Percentiles rank a stretch among this genome's conserved stretches.
These are phyloP conservation scores for Leptopilina syphax DNA, from an alignment of 2,888 invertebrate genomes.

Conservation along the genomic window DNA sequence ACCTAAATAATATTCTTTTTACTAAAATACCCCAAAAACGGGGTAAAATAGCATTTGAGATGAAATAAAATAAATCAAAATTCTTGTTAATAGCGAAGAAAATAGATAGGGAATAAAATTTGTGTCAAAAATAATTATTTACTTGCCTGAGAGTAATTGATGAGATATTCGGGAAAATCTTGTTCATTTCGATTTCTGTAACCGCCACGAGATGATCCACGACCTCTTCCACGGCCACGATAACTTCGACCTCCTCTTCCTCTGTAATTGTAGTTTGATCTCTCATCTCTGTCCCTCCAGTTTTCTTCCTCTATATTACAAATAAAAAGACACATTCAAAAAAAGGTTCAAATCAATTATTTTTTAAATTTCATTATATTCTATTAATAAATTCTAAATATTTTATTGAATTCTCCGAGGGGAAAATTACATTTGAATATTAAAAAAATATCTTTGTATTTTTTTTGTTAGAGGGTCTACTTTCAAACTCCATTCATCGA, in stretches of 20 bases:
- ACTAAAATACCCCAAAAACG: no score
- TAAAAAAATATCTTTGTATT: no score
- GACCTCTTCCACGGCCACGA: conserved; percentile 77
- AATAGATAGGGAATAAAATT: no score
- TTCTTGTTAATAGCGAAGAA: no score
- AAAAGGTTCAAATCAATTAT: no score
- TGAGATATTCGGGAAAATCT: conserved; percentile 78
- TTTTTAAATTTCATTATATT: no score
- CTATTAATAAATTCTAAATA: not conserved
- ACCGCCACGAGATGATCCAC: conserved; percentile 77
- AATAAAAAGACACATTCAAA: not conserved
- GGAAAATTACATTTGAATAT: no score
- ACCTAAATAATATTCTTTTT: no score
- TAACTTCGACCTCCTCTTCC: conserved; percentile 72
- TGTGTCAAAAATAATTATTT: not conserved
- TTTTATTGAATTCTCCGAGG: not conserved
- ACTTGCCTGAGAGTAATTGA: conserved; percentile 77
- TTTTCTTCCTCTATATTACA: conserved; percentile 65
- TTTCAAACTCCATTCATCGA: conserved; percentile 72
- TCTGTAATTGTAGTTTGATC: conserved; percentile 66
- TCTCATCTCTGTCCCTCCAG: conserved; percentile 72
- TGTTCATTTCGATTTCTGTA: conserved; percentile 77
- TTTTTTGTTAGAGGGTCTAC: conserved; percentile 66
- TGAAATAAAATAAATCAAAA: not conserved
- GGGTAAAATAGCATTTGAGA: not conserved